phyloP scores from a whole-genome alignment of 1,140 invertebrate species.

The Parasteatoda tepidariorum region DNA sequence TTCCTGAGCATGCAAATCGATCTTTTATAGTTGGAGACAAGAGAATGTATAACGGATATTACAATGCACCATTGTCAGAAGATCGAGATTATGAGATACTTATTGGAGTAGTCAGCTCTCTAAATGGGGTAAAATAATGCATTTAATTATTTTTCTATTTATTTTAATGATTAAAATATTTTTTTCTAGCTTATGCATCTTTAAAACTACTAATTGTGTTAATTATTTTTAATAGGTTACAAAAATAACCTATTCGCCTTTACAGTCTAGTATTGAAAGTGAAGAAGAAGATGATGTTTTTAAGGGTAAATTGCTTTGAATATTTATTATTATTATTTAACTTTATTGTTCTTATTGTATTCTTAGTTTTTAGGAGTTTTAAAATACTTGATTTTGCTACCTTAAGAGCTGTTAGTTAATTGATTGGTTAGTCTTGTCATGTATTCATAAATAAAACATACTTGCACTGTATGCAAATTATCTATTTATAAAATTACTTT shows the following conservation, averaged over 20 bases:
- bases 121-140: slow-evolving; percentile 70
- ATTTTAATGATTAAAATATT: no score
- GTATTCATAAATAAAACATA: no score
- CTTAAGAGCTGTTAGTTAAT: no score
- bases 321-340: slow-evolving; percentile 2
- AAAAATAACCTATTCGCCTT: slow-evolving; percentile 42
- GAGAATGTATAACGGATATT: slow-evolving; percentile 79
- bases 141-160: neutral
- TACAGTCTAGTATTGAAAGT: slow-evolving; percentile 36
- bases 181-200: neutral
- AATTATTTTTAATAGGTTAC: slow-evolving; percentile 14
- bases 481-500: no score
- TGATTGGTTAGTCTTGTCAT: no score
- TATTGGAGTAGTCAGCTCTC: slow-evolving; percentile 78
- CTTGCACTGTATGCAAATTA: no score
- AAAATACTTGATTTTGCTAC: no score
- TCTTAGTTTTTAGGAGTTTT: no score
- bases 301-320: slow-evolving; percentile 18
- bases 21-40: slow-evolving; percentile 84
- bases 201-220: neutral
- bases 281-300: slow-evolving; percentile 24
- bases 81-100: slow-evolving; percentile 77
- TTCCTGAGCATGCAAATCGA: slow-evolving; percentile 69
- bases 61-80: slow-evolving; percentile 80
- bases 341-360: no score